A percentile compares a stretch with the other conserved stretches of the same genome.
phyloP scores from a whole-genome alignment of 2,797 vertebrate species.

The Sebastes ruberrimus region DNA sequence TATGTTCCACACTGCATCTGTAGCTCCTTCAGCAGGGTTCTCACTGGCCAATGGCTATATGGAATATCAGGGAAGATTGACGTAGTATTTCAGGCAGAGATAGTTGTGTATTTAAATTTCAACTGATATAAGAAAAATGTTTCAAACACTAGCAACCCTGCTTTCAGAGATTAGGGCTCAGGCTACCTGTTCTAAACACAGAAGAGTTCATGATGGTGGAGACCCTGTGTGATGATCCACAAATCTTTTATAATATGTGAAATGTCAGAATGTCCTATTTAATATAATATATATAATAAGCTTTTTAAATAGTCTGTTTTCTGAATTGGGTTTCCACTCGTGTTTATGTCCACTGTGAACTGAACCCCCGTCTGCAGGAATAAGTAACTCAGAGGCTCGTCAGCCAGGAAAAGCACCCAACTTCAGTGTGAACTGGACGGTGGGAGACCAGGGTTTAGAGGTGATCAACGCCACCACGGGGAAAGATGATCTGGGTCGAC shows the following conservation, averaged over 20 bases:
- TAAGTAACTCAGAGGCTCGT: slow-evolving; percentile 93
- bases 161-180: too few relatives aligned
- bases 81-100: neutral
- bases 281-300: too few relatives aligned
- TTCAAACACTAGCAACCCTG: too few relatives aligned
- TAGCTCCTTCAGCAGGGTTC: neutral
- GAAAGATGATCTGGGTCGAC: slow-evolving; percentile 91
- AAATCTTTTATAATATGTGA: neutral
- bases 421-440: slow-evolving; percentile 95
- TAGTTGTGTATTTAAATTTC: too few relatives aligned
- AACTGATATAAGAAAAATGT: too few relatives aligned
- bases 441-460: slow-evolving; percentile 88
- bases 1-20: neutral
- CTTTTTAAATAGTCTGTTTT: too few relatives aligned
- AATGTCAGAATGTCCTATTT: neutral
- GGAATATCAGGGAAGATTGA: neutral
- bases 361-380: slow-evolving; percentile 76
- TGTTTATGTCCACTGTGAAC: neutral
- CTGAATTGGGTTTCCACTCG: too few relatives aligned
- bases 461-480: slow-evolving; percentile 93
- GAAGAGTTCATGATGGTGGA: neutral
- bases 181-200: neutral
- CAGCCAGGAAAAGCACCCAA: slow-evolving; percentile 94
- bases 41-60: neutral
- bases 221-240: neutral